phyloP scores from a whole-genome alignment of 2,113 vertebrate species.

The Cyprinus carpio region DNA sequence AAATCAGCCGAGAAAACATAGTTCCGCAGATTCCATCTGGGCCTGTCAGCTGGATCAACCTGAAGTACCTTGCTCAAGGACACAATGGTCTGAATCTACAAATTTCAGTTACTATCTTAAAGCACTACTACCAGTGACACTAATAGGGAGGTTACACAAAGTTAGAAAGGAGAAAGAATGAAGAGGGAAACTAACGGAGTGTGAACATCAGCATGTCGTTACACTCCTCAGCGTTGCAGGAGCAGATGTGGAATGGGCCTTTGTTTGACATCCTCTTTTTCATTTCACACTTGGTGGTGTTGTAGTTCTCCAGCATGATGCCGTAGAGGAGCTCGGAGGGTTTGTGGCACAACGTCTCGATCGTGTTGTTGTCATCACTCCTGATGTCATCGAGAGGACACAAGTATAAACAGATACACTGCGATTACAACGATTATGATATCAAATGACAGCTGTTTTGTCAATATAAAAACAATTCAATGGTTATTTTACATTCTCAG shows the following conservation, averaged over 20 bases:
- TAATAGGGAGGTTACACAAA: background rate
- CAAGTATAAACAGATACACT: slow-evolving; percentile 20
- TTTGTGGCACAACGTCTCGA: slow-evolving; percentile 89
- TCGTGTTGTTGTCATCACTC: slow-evolving; percentile 81
- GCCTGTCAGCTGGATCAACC: background rate
- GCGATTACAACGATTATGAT: slow-evolving; percentile 11
- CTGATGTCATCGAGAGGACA: slow-evolving; percentile 62
- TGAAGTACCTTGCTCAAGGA: background rate
- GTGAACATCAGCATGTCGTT: slow-evolving; percentile 81
- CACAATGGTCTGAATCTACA: background rate
- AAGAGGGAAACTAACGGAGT: slow-evolving; percentile 70
- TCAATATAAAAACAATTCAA: background rate
- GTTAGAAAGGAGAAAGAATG: background rate
- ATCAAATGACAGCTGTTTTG: slow-evolving; percentile 6
- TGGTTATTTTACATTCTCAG: background rate
- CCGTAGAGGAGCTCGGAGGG: slow-evolving; percentile 78
- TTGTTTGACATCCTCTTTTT: slow-evolving; percentile 79
- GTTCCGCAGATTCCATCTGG: background rate
- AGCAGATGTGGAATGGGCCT: slow-evolving; percentile 83
- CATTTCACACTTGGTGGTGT: slow-evolving; percentile 83
- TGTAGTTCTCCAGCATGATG: slow-evolving; percentile 78
- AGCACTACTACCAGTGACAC: background rate
- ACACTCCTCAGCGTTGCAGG: slow-evolving; percentile 84
- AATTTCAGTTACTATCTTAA: background rate
- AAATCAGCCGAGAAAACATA: background rate